Evolutionary conservation across 1,140 invertebrate species (phyloP).

Genomic region (Pseudachorutes palmiensis): DNA sequence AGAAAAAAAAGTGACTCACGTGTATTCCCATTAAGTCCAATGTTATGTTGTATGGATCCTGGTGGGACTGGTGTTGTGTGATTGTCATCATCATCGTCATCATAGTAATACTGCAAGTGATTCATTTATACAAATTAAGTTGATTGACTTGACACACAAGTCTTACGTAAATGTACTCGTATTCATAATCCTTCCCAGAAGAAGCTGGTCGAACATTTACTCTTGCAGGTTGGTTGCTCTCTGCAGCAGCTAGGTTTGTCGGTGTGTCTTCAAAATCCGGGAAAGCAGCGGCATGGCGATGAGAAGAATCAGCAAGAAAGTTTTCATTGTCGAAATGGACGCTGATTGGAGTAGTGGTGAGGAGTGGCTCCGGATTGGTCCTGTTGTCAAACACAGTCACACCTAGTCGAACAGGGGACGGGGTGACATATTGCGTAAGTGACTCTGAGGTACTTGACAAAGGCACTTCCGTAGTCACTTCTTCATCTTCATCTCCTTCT

Average conservation of each 20-base stretch:
- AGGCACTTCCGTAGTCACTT: constrained; percentile 11
- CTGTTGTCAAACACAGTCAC: constrained; percentile 2
- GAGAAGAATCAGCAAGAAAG: constrained; percentile 28
- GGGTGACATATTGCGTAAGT: constrained; percentile 9
- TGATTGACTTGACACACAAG: too few species aligned
- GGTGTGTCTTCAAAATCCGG: constrained; percentile 36
- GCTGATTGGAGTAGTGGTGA: background rate
- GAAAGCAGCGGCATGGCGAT: constrained; percentile 16
- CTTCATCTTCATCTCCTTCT: background rate
- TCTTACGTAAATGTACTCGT: constrained; percentile 83
- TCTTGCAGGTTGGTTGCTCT: constrained; percentile 47
- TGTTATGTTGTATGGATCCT: constrained; percentile 5
- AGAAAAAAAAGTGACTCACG: background rate
- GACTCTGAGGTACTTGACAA: background rate
- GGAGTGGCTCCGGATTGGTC: background rate
- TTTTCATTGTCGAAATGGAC: constrained; percentile 26
- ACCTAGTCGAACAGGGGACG: background rate
- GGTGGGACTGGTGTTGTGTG: constrained; percentile 17
- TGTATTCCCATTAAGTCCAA: too few species aligned
- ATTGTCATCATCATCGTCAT: constrained; percentile 57
- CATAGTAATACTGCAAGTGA: constrained; percentile 86
- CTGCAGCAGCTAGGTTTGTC: constrained; percentile 36
- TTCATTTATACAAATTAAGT: too few species aligned
- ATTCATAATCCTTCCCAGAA: constrained; percentile 83
- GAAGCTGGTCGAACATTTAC: constrained; percentile 77